Base-by-base conservation (phyloP, 2,888 invertebrate genomes). In the Tineola bisselliella region DNA sequence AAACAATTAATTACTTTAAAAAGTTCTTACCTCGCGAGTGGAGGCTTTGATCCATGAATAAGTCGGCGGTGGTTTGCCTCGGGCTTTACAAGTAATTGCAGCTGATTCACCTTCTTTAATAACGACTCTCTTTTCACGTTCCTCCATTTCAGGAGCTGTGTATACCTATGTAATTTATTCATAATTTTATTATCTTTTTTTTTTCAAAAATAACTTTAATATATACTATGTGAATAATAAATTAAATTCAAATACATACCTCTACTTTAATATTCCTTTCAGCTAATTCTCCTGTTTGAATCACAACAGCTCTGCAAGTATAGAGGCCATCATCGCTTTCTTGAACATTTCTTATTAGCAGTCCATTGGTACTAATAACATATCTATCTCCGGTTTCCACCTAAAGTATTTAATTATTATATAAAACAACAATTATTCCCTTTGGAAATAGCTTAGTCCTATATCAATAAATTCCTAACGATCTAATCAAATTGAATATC, bases 301-400 rank as follows among this genome's bases (percentile, higher is more conserved):
- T 89, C 0, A 96, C 96, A 44, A 93, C 91, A n/a, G 96, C 96
- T 56, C 94, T 90, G 72, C 96, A 96, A 4, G 92, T 93, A 74
- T 96, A 96, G 10, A 91, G 89, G 0, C 96, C 96, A 72, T 96
- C 96, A 69, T 97, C 96, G 13, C 91, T 90, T 74, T 94, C 93
- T 66, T 90, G 89, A 0, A 95, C 92, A 67, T 92, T 91, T 67
- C 91, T 91, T 63, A 96, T 94, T 62, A 92, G 79, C 11, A 96
- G 80, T 0, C 94, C 95, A 66, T 94, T 92, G 0, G 91, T 84
- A 66, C 92, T 91, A 61, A 93, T 90, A 12, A 94, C 89, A 70
- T 93, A 94, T 73, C 92, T 90, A 59, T 91, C 91, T 66, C 90
- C 90, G 8, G 91, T 91, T 60, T 81, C 82, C 63, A 95, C 91